Conservation (phyloP, 2,113 vertebrate species). For the Arothron firmamentum region DNA sequence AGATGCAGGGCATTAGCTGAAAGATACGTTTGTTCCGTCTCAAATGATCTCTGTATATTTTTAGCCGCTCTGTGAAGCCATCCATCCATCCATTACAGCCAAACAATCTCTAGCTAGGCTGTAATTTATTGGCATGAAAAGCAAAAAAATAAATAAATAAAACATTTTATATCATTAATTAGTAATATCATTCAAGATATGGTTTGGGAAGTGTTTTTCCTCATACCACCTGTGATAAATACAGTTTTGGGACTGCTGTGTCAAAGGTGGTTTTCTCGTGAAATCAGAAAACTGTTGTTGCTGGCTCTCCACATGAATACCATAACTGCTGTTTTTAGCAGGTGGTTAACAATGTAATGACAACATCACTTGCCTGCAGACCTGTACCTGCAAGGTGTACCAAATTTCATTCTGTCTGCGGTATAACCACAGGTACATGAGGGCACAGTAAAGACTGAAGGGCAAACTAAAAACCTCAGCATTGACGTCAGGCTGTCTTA, state of each 20-base stretch:
- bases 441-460: background rate
- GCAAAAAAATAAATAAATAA: too few species aligned
- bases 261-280: background rate
- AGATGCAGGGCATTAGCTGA: conserved; percentile 1
- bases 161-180: too few species aligned
- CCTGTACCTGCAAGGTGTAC: background rate
- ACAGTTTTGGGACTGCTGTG: background rate
- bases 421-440: background rate
- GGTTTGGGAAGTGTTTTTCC: background rate
- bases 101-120: too few species aligned
- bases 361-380: background rate
- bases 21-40: background rate
- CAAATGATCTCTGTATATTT: background rate
- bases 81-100: too few species aligned
- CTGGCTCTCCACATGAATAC: conserved; percentile 17
- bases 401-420: too few species aligned
- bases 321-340: background rate
- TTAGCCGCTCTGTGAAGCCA: too few species aligned
- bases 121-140: too few species aligned
- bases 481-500: too few species aligned
- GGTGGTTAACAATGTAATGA: background rate
- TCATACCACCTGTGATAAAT: background rate
- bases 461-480: background rate
- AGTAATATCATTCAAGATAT: too few species aligned
- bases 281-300: conserved; percentile 18